Conservation (phyloP, 1,140 invertebrate species). For the Drosophila bipectinata region DNA sequence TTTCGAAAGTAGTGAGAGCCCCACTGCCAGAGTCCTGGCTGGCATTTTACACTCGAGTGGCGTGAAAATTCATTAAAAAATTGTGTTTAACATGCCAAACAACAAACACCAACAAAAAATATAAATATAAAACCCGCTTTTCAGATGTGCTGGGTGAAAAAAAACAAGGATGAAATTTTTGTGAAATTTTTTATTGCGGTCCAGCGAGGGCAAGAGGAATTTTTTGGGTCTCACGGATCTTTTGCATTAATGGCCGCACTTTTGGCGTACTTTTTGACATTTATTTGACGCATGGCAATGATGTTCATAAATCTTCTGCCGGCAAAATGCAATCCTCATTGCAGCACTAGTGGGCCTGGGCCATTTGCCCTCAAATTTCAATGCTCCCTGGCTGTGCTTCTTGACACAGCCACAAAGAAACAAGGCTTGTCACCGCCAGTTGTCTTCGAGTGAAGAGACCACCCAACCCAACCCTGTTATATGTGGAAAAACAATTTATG, state of each 20-base stretch:
- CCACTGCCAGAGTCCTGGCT: constrained; percentile 9
- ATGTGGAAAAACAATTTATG: constrained; percentile 75
- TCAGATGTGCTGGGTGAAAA: not conserved
- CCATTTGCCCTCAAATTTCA: too few species aligned
- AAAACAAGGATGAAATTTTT: constrained; percentile 7
- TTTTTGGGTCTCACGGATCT: constrained; percentile 41
- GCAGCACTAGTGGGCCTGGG: not conserved
- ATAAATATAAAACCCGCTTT: not conserved
- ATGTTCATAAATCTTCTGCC: constrained; percentile 67
- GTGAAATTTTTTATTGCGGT: constrained; percentile 60
- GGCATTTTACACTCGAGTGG: constrained; percentile 78
- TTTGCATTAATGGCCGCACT: constrained; percentile 55
- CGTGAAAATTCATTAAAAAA: constrained; percentile 82
- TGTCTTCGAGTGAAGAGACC: constrained; percentile 57
- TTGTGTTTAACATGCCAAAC: constrained; percentile 77
- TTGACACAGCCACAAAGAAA: constrained; percentile 23
- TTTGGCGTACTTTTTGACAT: constrained; percentile 70
- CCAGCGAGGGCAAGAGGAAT: constrained; percentile 33
- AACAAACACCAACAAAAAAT: constrained; percentile 9
- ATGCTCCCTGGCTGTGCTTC: constrained; percentile 35
- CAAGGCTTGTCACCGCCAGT: constrained; percentile 69
- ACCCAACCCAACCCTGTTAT: constrained; percentile 23
- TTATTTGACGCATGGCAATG: constrained; percentile 71
- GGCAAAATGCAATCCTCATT: constrained; percentile 49
- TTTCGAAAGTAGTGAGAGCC: constrained; percentile 65